Evolutionary conservation across 2,888 invertebrate species (phyloP), one percentile per base, ranked within the genome.

Genomic region (Panzeria rudis): DNA sequence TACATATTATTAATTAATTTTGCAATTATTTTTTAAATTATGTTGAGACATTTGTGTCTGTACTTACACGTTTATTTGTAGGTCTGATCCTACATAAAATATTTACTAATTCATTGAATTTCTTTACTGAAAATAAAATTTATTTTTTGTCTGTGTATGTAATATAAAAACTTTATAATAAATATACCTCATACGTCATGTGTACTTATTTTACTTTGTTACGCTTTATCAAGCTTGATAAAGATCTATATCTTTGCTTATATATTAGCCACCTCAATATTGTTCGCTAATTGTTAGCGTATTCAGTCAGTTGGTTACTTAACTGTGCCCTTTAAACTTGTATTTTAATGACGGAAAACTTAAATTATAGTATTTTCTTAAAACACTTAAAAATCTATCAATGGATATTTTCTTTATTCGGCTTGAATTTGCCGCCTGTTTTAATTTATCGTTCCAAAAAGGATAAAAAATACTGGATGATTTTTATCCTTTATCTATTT

Each of bases 361-460:
- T 73, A 23, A 47, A 15, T 17, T 15, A 8, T 9, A 50, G 73
- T 35, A 13, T 50, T 73, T 52, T 73, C 7, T 38, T 73, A 3
- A 73, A 73, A 17, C 25, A 62, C 6, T 20, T 80, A 23, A 64
- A 64, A 66, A 17, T 64, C 0, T 80, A 80, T 56, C 72, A 80
- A 38, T 80, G 72, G 64, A 44, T 80, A 15, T 72, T 80, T 72
- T 7, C 47, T 2, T 32, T 64, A 25, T 80, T 56, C 35, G 79
- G 72, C 15, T 25, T 80, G 17, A 72, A 72, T 38, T 56, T 64
- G 13, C 79, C 79, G 15, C 79, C 79, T 2, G 20, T 56, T 72
- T 35, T 80, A 25, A 44, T 72, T 0, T 72, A 69, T 32, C 69
- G 50, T 7, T 1, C 11, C 1, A 0, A 35, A 25, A 64, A 50